Evolutionary conservation across 2,797 vertebrate species (phyloP).

Genomic region (Naso thynnoides): DNA sequence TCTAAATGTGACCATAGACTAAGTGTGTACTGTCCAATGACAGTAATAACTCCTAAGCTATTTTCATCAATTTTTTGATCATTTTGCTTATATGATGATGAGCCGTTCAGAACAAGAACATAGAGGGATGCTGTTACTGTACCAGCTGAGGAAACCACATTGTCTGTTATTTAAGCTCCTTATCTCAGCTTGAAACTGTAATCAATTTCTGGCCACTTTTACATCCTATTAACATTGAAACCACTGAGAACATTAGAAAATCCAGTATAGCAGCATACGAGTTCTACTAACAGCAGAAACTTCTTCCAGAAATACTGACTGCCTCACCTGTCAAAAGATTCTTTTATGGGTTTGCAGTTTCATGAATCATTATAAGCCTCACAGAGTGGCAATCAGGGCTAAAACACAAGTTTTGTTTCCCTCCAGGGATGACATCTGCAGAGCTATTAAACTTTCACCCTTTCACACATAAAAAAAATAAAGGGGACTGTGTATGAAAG

Average conservation of each 20-base stretch:
- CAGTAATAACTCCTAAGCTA: neutral
- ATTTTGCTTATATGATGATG: neutral
- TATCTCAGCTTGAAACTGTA: constrained; percentile 34
- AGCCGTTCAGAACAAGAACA: constrained; percentile 24
- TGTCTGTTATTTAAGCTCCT: constrained; percentile 15
- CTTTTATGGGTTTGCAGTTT: neutral
- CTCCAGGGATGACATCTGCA: constrained; percentile 40
- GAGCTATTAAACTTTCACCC: constrained; percentile 47
- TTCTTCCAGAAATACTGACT: neutral
- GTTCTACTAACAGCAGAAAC: neutral
- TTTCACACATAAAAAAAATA: constrained; percentile 26
- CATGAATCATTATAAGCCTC: neutral
- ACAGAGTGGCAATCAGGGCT: neutral
- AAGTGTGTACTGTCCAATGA: neutral
- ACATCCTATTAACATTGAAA: constrained; percentile 35
- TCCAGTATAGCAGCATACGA: constrained; percentile 14
- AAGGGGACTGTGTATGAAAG: constrained; percentile 13
- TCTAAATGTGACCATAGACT: neutral
- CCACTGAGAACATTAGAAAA: constrained; percentile 22
- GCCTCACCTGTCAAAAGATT: constrained; percentile 9
- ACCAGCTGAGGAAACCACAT: constrained; percentile 6
- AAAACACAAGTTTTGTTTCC: constrained; percentile 25
- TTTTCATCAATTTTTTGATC: neutral
- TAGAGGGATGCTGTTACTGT: constrained; percentile 15
- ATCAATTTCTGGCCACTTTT: constrained; percentile 42